Conservation (phyloP, 2,888 invertebrate genomes). For the Oithona nana region DNA sequence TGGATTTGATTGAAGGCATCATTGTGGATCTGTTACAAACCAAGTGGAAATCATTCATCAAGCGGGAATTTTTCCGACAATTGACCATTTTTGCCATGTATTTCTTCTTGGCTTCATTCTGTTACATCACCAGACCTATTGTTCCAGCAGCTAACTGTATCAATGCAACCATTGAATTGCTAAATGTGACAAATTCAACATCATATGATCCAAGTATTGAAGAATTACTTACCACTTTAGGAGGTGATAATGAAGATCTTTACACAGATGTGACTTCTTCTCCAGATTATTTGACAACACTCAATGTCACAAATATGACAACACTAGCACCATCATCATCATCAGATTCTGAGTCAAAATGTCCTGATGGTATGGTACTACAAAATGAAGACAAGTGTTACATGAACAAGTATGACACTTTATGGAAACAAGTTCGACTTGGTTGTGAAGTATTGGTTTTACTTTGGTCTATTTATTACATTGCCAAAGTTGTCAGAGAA, state of each 20-base stretch:
- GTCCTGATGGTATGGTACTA: background rate
- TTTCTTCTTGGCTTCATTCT: constrained; percentile 3
- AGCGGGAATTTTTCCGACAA: constrained; percentile 26
- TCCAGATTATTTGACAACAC: no score
- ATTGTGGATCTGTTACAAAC: constrained; percentile 79
- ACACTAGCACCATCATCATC: no score
- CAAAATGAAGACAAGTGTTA: background rate
- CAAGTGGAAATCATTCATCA: constrained; percentile 95
- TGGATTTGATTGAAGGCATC: constrained; percentile 83
- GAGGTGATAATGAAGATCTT: no score
- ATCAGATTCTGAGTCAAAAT: no score
- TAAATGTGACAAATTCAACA: no score
- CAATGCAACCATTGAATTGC: no score
- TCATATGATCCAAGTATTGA: no score
- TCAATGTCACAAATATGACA: no score
- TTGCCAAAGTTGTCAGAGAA: constrained; percentile 1
- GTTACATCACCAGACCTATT: constrained; percentile 7
- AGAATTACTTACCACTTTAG: no score
- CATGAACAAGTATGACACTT: constrained; percentile 9
- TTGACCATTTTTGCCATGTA: constrained; percentile 4
- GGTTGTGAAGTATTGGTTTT: constrained; percentile 2
- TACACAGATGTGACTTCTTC: no score
- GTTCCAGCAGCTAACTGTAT: background rate
- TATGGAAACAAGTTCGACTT: background rate
- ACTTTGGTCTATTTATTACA: constrained; percentile 1